These are phyloP conservation scores for Procambarus clarkii DNA, from an alignment of 1,140 invertebrate species.

Conservation along the genomic window DNA sequence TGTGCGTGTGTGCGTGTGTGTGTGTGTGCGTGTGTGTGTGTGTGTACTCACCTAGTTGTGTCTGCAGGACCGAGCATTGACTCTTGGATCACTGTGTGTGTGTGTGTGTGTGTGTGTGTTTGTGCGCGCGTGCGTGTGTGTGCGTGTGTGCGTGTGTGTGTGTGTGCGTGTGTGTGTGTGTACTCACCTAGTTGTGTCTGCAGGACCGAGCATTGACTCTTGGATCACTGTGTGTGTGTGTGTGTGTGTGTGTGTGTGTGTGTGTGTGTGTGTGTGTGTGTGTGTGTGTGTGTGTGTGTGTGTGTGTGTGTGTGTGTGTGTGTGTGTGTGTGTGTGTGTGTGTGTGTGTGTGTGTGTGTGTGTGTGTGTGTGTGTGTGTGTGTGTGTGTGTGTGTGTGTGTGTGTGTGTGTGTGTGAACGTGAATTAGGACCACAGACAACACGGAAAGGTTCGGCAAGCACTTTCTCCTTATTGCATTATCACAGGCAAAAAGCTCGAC, in stretches of 20 bases:
- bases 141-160: slow-evolving; percentile 2
- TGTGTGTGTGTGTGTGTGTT: no score
- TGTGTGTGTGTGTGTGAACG: not conserved
- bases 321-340: not conserved
- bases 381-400: not conserved
- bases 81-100: no score
- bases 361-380: not conserved
- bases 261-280: not conserved
- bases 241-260: slow-evolving; percentile 9
- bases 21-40: slow-evolving; percentile 3
- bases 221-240: no score
- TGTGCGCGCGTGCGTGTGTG: not conserved
- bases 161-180: slow-evolving; percentile 5
- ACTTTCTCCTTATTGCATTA: not conserved
- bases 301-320: slow-evolving; percentile 9
- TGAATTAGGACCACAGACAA: not conserved
- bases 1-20: slow-evolving; percentile 2
- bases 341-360: not conserved
- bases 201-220: no score
- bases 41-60: no score
- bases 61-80: no score
- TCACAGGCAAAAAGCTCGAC: not conserved
- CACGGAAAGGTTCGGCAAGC: not conserved
- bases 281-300: not conserved
- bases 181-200: no score